Evolutionary conservation across 1,140 invertebrate species (phyloP), one percentile per base, ranked within the genome.

Genomic region (Mercenaria mercenaria): DNA sequence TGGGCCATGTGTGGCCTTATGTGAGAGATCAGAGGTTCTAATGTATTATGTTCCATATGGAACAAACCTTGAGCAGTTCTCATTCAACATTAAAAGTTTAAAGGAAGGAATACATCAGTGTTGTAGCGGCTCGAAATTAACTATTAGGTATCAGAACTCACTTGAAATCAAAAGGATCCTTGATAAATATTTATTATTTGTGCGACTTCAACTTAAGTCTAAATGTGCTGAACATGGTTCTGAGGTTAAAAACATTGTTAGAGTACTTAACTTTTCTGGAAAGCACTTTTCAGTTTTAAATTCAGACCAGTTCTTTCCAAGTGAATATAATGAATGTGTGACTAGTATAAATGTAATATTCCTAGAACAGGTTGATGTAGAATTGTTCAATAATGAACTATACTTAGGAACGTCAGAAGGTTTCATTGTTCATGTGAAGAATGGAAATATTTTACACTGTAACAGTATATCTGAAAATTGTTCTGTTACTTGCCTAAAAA

Each of bases 351-450:
- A 23, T 13, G 2, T 77, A 0, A 77, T 50, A 18, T 2, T 23
- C 34, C 15, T 50, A 32, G 15, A 50, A 41, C 13, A 47, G 50
- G 26, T 50, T 34, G 29, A 77, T 50, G 10, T 29, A 32, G n/a
- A 77, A 2, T 23, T 32, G 11, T 50, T 47, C 52, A 8, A 29
- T 4, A 43, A 23, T 50, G 74, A 77, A 50, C 43, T 77, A 13
- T 77, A 77, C 29, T 50, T 77, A 77, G 74, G 74, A 52, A 77
- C 74, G 23, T 77, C 41, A 52, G 74, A 77, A 50, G 74, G 74
- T 26, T 77, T 4, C 23, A 77, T 77, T 6, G 43, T 77, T 23
- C 74, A 77, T 77, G 43, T 77, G n/a, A 50, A 26, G 32, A 52
- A 77, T 77, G 74, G 74, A 47, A 3, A 50, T 29, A 2, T 77